phyloP scores from a whole-genome alignment of 2,113 vertebrate genomes.

The Perca fluviatilis region DNA sequence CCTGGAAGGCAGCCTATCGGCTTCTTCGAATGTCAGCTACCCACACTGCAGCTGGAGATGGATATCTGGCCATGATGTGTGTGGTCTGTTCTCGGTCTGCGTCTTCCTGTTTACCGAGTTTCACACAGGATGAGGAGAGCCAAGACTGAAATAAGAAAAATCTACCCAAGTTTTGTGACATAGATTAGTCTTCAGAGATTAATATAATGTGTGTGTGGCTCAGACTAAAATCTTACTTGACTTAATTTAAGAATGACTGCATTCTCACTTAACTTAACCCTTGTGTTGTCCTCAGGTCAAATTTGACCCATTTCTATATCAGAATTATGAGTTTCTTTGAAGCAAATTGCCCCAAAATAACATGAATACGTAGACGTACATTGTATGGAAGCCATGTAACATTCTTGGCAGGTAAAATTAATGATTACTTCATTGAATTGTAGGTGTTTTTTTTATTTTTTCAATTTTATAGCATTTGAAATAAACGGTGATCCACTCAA shows the following conservation, averaged over 20 bases:
- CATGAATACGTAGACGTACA: too few relatives aligned
- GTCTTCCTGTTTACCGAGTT: constrained; percentile 1
- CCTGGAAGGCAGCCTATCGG: neutral
- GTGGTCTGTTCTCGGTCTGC: neutral
- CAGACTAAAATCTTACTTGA: neutral
- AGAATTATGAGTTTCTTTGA: too few relatives aligned
- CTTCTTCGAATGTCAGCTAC: neutral
- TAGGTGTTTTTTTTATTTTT: too few relatives aligned
- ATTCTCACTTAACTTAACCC: neutral
- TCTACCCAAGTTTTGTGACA: neutral
- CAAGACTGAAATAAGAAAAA: neutral
- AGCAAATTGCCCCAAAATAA: too few relatives aligned
- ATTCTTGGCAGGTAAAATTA: too few relatives aligned
- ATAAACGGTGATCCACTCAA: too few relatives aligned
- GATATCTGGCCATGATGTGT: neutral
- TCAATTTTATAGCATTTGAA: too few relatives aligned
- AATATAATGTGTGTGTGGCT: neutral
- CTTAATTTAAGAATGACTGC: too few relatives aligned
- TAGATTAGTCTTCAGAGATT: neutral
- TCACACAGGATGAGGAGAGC: neutral
- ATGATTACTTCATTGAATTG: too few relatives aligned
- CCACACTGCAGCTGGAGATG: neutral
- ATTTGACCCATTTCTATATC: too few relatives aligned
- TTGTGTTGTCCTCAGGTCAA: too few relatives aligned
- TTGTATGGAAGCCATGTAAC: too few relatives aligned